Evolutionary conservation across 2,113 vertebrate genomes (phyloP).

Genomic region (Tachysurus vachellii): DNA sequence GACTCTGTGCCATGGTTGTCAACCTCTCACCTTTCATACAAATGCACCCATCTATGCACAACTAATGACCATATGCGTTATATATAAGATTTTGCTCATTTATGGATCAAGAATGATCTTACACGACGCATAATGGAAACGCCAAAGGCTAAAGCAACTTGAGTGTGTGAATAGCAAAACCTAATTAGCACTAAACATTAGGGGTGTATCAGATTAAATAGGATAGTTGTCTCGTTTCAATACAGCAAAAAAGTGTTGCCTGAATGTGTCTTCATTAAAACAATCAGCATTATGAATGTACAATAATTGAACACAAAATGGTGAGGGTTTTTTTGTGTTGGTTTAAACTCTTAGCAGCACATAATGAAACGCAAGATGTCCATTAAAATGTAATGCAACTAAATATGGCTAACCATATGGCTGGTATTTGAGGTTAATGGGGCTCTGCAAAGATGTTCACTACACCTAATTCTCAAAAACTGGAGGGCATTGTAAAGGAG

Average conservation of each 20-base stretch:
- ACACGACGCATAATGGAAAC: too few species aligned
- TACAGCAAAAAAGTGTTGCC: neutral
- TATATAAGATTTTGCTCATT: neutral
- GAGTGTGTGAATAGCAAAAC: neutral
- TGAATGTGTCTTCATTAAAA: neutral
- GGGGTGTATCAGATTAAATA: neutral
- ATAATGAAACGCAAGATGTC: neutral
- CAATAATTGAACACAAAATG: neutral
- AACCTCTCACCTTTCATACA: slow-evolving; percentile 3
- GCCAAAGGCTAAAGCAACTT: too few species aligned
- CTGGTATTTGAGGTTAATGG: neutral
- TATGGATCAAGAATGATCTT: neutral
- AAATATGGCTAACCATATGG: neutral
- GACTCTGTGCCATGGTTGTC: neutral
- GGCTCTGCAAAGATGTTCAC: neutral
- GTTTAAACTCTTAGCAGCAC: neutral
- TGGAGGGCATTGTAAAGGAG: neutral
- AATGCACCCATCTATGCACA: neutral
- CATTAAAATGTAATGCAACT: neutral
- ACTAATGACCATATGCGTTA: neutral
- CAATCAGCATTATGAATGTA: neutral
- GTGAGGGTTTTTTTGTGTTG: neutral
- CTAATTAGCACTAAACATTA: neutral
- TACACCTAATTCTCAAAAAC: neutral
- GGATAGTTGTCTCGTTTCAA: neutral